Percentiles rank a stretch among this genome's conserved stretches.
Conservation (phyloP, 2,113 vertebrate species). For the Setophaga petechia region DNA sequence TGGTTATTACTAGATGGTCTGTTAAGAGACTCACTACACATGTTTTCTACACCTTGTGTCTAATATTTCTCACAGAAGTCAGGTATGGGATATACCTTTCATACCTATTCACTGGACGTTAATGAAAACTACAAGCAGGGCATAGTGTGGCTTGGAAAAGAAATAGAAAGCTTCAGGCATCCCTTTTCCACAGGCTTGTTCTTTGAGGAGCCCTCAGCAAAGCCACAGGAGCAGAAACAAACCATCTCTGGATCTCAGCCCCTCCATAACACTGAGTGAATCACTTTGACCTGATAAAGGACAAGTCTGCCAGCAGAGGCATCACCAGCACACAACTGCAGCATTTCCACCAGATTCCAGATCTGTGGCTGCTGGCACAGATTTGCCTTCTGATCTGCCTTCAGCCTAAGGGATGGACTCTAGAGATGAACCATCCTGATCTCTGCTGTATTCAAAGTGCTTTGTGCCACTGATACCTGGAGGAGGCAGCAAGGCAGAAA, state of each 20-base stretch:
- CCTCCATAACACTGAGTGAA: background rate
- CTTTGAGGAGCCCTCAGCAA: background rate
- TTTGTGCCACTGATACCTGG: background rate
- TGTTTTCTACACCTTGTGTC: background rate
- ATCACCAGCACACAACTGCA: background rate
- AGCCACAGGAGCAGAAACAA: background rate
- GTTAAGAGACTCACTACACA: background rate
- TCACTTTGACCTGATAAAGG: background rate
- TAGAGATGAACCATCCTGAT: background rate
- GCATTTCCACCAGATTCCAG: background rate
- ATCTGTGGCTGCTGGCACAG: background rate
- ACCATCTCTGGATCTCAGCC: background rate
- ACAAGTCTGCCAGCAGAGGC: background rate
- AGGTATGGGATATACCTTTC: background rate
- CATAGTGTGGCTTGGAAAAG: background rate
- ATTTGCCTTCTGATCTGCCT: background rate
- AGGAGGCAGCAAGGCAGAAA: background rate
- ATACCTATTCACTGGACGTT: background rate
- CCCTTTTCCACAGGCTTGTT: rapidly evolving
- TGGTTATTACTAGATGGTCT: background rate
- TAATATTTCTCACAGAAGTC: background rate
- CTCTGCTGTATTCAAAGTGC: background rate
- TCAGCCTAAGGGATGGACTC: background rate
- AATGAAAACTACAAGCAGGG: background rate
- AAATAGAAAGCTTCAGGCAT: background rate